phyloP scores from a whole-genome alignment of 2,888 invertebrate genomes.

The Leptopilina drosophilae region DNA sequence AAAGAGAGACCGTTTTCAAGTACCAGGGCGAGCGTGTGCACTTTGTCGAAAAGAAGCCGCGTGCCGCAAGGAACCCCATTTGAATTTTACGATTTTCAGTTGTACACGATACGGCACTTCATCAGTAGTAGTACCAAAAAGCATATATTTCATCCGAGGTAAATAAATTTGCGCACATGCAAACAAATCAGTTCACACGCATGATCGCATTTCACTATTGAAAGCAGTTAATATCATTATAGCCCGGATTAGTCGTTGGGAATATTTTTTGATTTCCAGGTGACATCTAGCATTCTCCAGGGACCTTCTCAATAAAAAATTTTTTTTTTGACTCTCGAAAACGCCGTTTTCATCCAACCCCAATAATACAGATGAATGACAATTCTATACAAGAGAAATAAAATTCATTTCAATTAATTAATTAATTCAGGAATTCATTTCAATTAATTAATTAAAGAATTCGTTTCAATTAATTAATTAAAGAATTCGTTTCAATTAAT shows the following conservation, averaged over 20 bases:
- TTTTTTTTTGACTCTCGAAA: slow-evolving; percentile 5
- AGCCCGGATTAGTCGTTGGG: slow-evolving; percentile 11
- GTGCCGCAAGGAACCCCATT: slow-evolving; percentile 27
- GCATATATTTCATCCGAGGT: slow-evolving; percentile 6
- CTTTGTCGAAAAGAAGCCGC: slow-evolving; percentile 32
- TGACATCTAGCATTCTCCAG: slow-evolving; percentile 34
- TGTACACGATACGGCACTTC: slow-evolving; percentile 17
- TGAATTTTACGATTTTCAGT: slow-evolving; percentile 16
- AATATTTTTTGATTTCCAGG: slow-evolving; percentile 33
- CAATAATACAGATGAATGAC: too few species aligned
- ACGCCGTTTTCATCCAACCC: too few species aligned
- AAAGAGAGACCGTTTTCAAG: slow-evolving; percentile 7
- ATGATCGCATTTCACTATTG: slow-evolving; percentile 17
- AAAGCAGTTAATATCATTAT: slow-evolving; percentile 20
- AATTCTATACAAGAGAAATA: too few species aligned
- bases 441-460: too few species aligned
- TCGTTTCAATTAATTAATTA: too few species aligned
- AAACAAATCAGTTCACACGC: slow-evolving; percentile 38
- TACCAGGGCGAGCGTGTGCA: slow-evolving; percentile 15
- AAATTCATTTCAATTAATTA: too few species aligned
- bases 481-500: too few species aligned
- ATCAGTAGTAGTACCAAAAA: not conserved
- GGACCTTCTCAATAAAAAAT: not conserved
- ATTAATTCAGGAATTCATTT: too few species aligned
- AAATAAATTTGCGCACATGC: slow-evolving; percentile 26